Evolutionary conservation across 2,888 invertebrate genomes (phyloP), one percentile per base, ranked within the genome.

Genomic region (Synergus gifuensis): DNA sequence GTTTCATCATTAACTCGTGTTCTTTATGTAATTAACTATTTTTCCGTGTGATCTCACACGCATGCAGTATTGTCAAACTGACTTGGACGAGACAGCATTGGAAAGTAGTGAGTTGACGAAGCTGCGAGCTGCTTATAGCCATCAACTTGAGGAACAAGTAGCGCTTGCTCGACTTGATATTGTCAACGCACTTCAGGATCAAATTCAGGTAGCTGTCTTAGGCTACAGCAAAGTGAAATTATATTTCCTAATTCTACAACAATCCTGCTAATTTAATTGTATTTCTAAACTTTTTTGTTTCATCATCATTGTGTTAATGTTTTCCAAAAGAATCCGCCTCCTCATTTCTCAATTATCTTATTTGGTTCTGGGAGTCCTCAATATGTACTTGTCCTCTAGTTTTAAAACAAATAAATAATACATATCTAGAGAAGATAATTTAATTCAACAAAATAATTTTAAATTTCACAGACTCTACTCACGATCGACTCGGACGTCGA

Each of bases 401-500:
- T 18, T 58, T 28, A 28, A 62, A 62, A 28, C 22, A 28, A 14
- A 46, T 46, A 12, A 14, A 12, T 46, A 36, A 5, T 36, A 36
- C 36, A 7, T 36, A 5, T 4, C 36, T 36, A 36, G 14, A 46
- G 11, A 12, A 46, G 0, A 46, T 14, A 14, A 12, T 12, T 12
- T 46, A 11, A 3, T 46, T 46, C 7, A 12, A 46, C 46, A 11
- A 14, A 46, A 46, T 46, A 46, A 36, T 18, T 62, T 62, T n/a
- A 40, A 69, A 44, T 69, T 69, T 62, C 82, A 58, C 81, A 96
- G 96, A 95, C 95, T 88, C 92, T 96, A 87, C 93, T 96, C 84
- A 93, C 94, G 9, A 95, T 95, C 88, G 95, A 96, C 40, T 93
- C 94, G 82, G 95, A 95, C 78, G 95, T 95, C 89, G 94, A 95